Base-by-base conservation (phyloP, 2,888 invertebrate species). In the Poecilobothrus nobilitatus region DNA sequence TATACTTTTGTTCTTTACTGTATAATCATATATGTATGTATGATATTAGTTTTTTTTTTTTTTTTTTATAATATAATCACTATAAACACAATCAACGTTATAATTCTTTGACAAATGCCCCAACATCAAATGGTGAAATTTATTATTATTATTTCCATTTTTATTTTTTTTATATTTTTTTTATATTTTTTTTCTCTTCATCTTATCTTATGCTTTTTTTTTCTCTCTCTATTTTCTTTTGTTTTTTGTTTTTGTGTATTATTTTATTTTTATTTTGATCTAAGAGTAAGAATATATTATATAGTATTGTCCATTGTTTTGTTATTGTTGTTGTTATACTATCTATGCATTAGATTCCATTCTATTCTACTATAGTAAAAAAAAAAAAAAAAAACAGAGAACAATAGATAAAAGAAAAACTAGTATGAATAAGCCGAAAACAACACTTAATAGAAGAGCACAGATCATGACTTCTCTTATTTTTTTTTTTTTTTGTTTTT, bases 121-220 rank as follows among this genome's bases (percentile, higher is more conserved):
- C 53, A n/a, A 53, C 53, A 53, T 53, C 53, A 53, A 53, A 53
- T 53, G 18, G 18, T 53, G 53, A 53, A 53, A 53, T 53, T 53
- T 53, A 53, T 53, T 53, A 53, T 53, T 53, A 53, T 53, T 53
- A 37, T 37, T 53, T 53, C n/a, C 7, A 6, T 18, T 18, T 53
- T 18, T 6, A 3, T 53, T 53, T 53, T 53, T 27, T 27, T 27
- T n/a, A n/a, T n/a, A n/a, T n/a, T n/a, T n/a, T n/a, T n/a, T n/a
- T n/a, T n/a, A n/a, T n/a, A n/a, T n/a, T 27, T 5, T 27, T 27
- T 27, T 5, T 27, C 27, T 27, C 27, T 27, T 27, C 27, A 27
- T 27, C 27, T 27, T 27, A 27, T 27, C 27, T 27, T 27, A 27
- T 4, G 5, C 5, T 27, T 27, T 27, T 27, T 27, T 27, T 27